These are phyloP conservation scores for Lycophotia porphyrea DNA, from an alignment of 2,888 invertebrate species.

Conservation along the genomic window DNA sequence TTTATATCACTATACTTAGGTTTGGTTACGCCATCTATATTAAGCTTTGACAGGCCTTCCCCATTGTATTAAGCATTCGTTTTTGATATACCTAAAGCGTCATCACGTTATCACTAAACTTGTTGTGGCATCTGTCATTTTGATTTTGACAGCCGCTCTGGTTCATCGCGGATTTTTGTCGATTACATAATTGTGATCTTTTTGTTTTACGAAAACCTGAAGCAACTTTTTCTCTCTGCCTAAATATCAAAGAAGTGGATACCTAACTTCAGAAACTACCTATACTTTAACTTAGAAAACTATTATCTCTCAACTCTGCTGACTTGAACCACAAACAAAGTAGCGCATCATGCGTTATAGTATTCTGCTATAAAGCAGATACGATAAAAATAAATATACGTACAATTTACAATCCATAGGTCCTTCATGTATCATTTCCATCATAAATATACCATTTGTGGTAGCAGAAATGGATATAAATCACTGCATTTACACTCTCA, in stretches of 20 bases:
- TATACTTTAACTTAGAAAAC: not conserved
- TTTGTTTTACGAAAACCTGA: not conserved
- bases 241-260: not conserved
- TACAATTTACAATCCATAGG: too few species aligned
- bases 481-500: too few species aligned
- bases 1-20: not conserved
- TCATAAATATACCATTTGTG: too few species aligned
- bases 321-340: slow-evolving; percentile 33
- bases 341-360: slow-evolving; percentile 46
- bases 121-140: not conserved
- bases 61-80: not conserved
- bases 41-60: not conserved
- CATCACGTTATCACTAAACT: not conserved
- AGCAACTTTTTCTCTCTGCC: not conserved
- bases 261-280: not conserved
- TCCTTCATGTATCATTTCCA: too few species aligned
- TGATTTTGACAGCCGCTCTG: not conserved
- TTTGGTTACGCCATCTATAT: not conserved
- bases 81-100: not conserved
- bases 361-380: too few species aligned
- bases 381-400: too few species aligned
- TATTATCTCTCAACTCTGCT: not conserved
- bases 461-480: too few species aligned
- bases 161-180: not conserved
- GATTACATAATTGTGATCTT: not conserved